Base-by-base conservation (phyloP, 2,888 invertebrate species). In the Caenorhabditis afra region DNA sequence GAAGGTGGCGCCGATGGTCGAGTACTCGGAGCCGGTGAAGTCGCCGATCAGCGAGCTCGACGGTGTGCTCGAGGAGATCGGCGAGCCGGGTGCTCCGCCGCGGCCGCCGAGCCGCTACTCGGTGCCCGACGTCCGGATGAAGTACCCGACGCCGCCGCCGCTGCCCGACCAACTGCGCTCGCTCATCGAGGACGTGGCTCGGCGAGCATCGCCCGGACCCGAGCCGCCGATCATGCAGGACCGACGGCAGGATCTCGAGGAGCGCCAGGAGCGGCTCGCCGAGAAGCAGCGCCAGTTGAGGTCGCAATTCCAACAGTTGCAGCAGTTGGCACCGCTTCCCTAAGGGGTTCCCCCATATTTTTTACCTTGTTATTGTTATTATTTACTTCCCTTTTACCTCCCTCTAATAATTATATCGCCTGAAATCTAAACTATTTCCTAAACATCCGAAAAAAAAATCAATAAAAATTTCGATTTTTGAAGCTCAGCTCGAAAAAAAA, bases 261-360 rank as follows among this genome's bases (percentile, higher is more conserved):
- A 85, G 50, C 75, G 86, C 35, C 84, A 86, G 47, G 81, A 84
- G 45, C 44, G 80, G 49, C 68, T 87, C 22, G 86, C 82, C 16
- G 87, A 87, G 66, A 87, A 87, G 57, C 87, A 87, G 65, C 73
- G 83, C 14, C 83, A 86, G 66, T 70, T 87, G 29, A 74, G 84
- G 57, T 74, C 55, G 18, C 87, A 87, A 62, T 85, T 87, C 50
- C 81, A 86, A 18, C 84, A 85, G 52, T 66, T 87, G 20, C 86
- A 87, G 64, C 83, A 86, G 41, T 58, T 81, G 5, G 65, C 81
- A 23, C 75, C 77, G 14, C 71, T 71, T 57, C 71, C 71, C 29
- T 71, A 20, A 68, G 29, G n/a, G n/a, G n/a, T n/a, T n/a, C n/a
- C n/a, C n/a, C 29, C 29, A 3, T 29, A 5, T 29, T 29, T 29